Percentiles rank a stretch among this genome's conserved stretches.
These are phyloP conservation scores for Leptodactylus fallax DNA, from an alignment of 2,797 vertebrate genomes.

Conservation along the genomic window DNA sequence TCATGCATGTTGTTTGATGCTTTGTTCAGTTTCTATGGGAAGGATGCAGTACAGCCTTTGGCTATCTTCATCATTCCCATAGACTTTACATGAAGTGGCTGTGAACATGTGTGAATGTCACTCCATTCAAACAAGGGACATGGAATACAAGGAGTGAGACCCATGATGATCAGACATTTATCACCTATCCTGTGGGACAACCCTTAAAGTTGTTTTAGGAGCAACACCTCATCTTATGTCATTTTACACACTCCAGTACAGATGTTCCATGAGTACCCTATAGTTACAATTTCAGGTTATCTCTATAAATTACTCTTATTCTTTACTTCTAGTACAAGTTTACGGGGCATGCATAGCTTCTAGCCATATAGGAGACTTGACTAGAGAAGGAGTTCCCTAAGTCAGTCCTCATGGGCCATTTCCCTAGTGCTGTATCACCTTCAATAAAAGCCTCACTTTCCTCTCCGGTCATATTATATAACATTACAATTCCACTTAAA, in stretches of 20 bases:
- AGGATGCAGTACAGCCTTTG: too few relatives aligned
- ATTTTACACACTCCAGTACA: too few relatives aligned
- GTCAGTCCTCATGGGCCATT: neutral
- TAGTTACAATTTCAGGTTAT: neutral
- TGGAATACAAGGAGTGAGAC: too few relatives aligned
- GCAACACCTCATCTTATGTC: neutral
- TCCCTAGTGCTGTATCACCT: neutral
- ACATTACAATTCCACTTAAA: slow-evolving; percentile 21
- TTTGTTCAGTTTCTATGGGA: too few relatives aligned
- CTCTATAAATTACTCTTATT: neutral
- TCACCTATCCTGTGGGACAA: neutral
- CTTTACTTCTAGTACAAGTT: too few relatives aligned
- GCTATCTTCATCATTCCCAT: too few relatives aligned
- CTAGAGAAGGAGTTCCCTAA: neutral
- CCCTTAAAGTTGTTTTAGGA: neutral
- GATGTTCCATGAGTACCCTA: neutral
- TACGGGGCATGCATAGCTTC: neutral
- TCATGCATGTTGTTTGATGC: too few relatives aligned
- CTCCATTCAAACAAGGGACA: too few relatives aligned
- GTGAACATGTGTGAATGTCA: too few relatives aligned
- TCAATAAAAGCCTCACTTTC: neutral
- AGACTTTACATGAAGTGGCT: too few relatives aligned
- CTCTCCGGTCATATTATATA: neutral
- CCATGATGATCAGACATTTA: too few relatives aligned
- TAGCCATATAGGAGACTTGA: neutral